Evolutionary conservation across 2,113 vertebrate species (phyloP), one percentile per base, ranked within the genome.

Genomic region (Cottus gobio): DNA sequence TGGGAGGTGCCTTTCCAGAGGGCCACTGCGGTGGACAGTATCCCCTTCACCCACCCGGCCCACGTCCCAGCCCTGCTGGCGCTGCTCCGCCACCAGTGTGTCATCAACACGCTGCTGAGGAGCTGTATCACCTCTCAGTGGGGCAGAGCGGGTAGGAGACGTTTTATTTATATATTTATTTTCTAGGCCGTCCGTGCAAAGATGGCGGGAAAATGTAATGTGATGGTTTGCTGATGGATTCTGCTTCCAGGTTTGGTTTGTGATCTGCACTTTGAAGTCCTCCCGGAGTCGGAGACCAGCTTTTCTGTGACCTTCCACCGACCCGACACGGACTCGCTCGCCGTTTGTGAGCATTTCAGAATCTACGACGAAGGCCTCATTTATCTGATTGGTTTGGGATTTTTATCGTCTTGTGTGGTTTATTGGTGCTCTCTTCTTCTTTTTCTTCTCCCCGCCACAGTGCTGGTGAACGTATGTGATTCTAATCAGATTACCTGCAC

Each of bases 11-110:
- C 83, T 1, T 18, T 70, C 7, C 85, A 90, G 67, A 77, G 61
- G 54, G 96, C 92, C 36, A 54, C 92, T 2, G 70, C 94, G 30
- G 79, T 96, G 86, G 92, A 79, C 78, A 90, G 90, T 18, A 82
- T 97, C 81, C 95, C 95, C 26, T 97, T 98, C 87, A 94, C 87
- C 34, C 95, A 96, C 44, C 95, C 95, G 0, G 91, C 93, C 30
- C 95, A 95, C 0, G 92, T 98, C 37, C 95, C 96, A 10, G 65
- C 60, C 0, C 4, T 96, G 6, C 90, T 97, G 91, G 93, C 95
- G 68, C 65, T 96, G 82, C 93, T 97, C 44, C 93, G 95, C 4
- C 94, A 95, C 71, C 97, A 97, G 85, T 90, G 94, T 67, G 89
- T 74, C 31, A 87, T 91, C 18, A 97, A 96, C 89, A 86, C 89